Evolutionary conservation across 1,140 invertebrate genomes (phyloP).

Genomic region (Saxidomus purpurata): DNA sequence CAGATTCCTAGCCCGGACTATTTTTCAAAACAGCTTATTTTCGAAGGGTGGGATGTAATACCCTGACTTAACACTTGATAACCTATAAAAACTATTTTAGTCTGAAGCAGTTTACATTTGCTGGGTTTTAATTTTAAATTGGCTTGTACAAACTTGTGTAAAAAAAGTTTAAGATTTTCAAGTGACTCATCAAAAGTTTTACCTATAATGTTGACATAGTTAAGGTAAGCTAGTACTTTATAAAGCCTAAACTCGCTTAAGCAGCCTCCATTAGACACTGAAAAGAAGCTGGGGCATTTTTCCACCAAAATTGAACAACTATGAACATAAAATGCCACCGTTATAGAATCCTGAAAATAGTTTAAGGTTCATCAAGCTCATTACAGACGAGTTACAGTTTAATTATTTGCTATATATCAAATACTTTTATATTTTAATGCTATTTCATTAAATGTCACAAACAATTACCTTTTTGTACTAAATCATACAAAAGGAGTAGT

Average conservation of each 20-base stretch:
- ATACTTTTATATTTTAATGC: too few species aligned
- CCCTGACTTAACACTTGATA: constrained; percentile 12
- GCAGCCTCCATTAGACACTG: constrained; percentile 73
- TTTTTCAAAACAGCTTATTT: constrained; percentile 81
- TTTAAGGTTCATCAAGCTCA: too few species aligned
- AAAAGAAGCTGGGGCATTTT: constrained; percentile 73
- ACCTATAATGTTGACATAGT: constrained; percentile 63
- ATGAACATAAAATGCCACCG: too few species aligned
- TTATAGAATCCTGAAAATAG: too few species aligned
- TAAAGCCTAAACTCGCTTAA: constrained; percentile 66
- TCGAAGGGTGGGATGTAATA: constrained; percentile 76
- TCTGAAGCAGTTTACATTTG: too few species aligned
- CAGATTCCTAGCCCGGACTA: constrained; percentile 77
- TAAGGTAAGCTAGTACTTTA: constrained; percentile 56
- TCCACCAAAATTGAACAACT: too few species aligned
- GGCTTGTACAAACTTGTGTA: background rate
- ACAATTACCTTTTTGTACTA: too few species aligned
- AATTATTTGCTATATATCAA: too few species aligned
- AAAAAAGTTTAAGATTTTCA: constrained; percentile 10
- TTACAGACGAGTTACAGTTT: constrained; percentile 21
- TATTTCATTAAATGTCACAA: too few species aligned
- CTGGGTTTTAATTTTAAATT: constrained; percentile 39
- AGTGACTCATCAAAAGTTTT: constrained; percentile 39
- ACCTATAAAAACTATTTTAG: too few species aligned
- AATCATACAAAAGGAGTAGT: too few species aligned